Base-by-base conservation (phyloP, 2,113 vertebrate genomes). In the Rhizomys pruinosus region DNA sequence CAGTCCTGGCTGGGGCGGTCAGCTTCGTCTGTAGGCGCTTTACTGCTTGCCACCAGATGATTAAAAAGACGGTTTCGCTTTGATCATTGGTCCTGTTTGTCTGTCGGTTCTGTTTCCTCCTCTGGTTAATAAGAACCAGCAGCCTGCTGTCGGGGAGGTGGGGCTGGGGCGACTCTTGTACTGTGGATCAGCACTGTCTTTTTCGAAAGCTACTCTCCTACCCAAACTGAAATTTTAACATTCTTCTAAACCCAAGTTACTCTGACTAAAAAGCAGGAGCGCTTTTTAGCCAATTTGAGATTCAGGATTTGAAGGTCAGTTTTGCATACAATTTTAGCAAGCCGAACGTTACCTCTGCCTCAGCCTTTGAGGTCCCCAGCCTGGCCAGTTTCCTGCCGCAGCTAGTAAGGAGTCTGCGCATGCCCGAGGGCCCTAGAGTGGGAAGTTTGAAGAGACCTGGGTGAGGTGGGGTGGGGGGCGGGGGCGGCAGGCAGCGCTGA, bases 41-140 rank as follows among this genome's bases (percentile, higher is more conserved):
- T 76, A 23, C 52, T 74, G 77, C 76, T 32, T 79, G 39, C 57
- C 84, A 52, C 68, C 59, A 74, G 87, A 52, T 68, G 64, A 71
- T 91, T 74, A 57, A 87, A 77, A 87, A 89, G 25, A 92, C 87
- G 74, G 92, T 92, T 96, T 96, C 89, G 59, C 96, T 95, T 95
- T 96, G 94, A 95, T 97, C 95, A 20, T 57, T 52, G 89, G 89
- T 77, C 89, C 82, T 87, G 78, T 79, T 7, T 66, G 91, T 92
- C 88, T 90, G 91, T 64, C 69, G 2, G 88, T 69, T 78, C 34
- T 37, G 7, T 93, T 96, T 95, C 86, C 84, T 94, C 76, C 81
- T 90, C 52, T 72, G 86, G 90, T 89, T 97, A 95, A 96, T 96
- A 71, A 92, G 91, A 96, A 92, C 86, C 95, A 95, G 92, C 77